Conservation (phyloP, 2,797 vertebrate genomes). For the Leuciscus waleckii region DNA sequence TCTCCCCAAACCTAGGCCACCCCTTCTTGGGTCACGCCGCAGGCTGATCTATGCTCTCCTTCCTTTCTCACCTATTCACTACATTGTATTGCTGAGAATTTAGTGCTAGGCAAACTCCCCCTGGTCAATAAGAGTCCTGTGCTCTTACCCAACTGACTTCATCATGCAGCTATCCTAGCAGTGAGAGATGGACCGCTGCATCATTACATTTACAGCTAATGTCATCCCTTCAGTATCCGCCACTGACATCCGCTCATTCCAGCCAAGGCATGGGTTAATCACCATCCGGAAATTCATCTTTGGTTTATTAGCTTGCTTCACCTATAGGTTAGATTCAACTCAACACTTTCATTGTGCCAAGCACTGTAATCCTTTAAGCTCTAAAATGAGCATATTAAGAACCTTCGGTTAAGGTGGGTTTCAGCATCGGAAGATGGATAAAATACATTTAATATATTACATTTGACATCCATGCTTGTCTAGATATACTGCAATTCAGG, state of each 20-base stretch:
- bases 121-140: slow-evolving; percentile 63
- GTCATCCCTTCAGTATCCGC: slow-evolving; percentile 43
- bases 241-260: slow-evolving; percentile 34
- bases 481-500: neutral
- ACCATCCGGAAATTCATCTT: slow-evolving; percentile 35
- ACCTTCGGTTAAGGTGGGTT: neutral
- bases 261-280: slow-evolving; percentile 34
- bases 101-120: slow-evolving; percentile 74
- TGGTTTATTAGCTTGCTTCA: slow-evolving; percentile 38
- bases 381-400: slow-evolving; percentile 25
- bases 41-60: slow-evolving; percentile 33
- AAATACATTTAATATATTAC: slow-evolving; percentile 24
- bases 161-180: slow-evolving; percentile 62
- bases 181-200: slow-evolving; percentile 42
- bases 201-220: slow-evolving; percentile 55
- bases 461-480: neutral
- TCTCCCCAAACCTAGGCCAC: slow-evolving; percentile 33
- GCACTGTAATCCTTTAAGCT: slow-evolving; percentile 42
- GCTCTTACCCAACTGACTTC: slow-evolving; percentile 68
- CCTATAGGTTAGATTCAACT: slow-evolving; percentile 49
- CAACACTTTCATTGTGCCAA: slow-evolving; percentile 26
- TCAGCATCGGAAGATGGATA: neutral
- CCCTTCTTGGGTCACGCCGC: slow-evolving; percentile 42
- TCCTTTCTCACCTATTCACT: slow-evolving; percentile 73
- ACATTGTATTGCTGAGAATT: slow-evolving; percentile 79